phyloP scores from a whole-genome alignment of 2,888 invertebrate species.

The Erebia ligea region DNA sequence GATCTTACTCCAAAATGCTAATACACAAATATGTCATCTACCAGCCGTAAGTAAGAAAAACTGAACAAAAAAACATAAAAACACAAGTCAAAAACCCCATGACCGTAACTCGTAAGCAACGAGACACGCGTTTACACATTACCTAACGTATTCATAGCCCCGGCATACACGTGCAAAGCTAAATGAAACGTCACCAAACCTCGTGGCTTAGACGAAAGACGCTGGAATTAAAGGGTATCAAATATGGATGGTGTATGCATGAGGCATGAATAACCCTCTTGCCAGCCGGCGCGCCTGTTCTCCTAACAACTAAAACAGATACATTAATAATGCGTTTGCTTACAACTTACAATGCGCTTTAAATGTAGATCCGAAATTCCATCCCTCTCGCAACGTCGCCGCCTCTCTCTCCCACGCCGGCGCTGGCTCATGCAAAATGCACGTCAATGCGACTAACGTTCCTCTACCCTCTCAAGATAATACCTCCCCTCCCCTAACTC shows the following conservation, averaged over 20 bases:
- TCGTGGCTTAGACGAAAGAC: constrained; percentile 64
- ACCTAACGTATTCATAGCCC: constrained; percentile 46
- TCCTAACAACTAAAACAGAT: constrained; percentile 81
- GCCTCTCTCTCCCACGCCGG: constrained; percentile 57
- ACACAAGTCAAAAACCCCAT: constrained; percentile 13
- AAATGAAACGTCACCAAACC: constrained; percentile 54
- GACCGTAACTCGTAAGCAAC: constrained; percentile 14
- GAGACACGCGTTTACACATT: constrained; percentile 36
- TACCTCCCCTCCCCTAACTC: constrained; percentile 50
- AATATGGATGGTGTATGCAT: constrained; percentile 79
- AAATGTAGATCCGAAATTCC: constrained; percentile 76
- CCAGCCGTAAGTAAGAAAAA: background rate
- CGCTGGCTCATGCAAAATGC: constrained; percentile 76
- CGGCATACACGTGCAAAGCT: constrained; percentile 43
- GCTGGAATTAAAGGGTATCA: constrained; percentile 80
- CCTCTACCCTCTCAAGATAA: constrained; percentile 71
- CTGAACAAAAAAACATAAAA: background rate
- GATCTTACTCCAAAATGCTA: too few relatives aligned
- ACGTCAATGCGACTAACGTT: constrained; percentile 67
- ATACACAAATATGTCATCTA: background rate
- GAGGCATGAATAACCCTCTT: constrained; percentile 75
- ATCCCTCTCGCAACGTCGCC: constrained; percentile 53
- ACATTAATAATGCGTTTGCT: constrained; percentile 82
- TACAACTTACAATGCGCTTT: constrained; percentile 83
- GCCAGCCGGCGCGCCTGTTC: constrained; percentile 70